These are phyloP conservation scores for Rhinoptilus africanus DNA, from an alignment of 2,113 vertebrate genomes.

Conservation along the genomic window DNA sequence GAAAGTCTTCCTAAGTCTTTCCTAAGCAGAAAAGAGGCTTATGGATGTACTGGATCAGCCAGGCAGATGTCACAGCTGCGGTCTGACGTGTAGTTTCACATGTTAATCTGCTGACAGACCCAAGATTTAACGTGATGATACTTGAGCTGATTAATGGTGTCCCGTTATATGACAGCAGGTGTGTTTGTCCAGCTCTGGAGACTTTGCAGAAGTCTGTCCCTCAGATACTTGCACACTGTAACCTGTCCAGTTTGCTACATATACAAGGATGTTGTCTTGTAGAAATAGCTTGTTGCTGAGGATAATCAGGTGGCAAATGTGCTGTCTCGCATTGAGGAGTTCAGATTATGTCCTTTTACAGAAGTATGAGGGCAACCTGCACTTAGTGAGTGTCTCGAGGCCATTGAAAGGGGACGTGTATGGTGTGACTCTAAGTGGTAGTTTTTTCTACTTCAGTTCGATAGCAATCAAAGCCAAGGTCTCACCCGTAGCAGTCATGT, in stretches of 20 bases:
- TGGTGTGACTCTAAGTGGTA: background rate
- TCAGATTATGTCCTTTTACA: background rate
- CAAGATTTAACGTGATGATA: background rate
- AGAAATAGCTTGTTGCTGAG: background rate
- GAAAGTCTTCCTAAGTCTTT: background rate
- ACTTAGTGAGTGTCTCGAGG: too few relatives aligned
- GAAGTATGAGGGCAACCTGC: rapidly evolving
- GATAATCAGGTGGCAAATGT: rapidly evolving
- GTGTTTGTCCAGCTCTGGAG: background rate
- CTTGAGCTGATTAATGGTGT: background rate
- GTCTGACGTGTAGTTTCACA: background rate
- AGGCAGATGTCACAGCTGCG: background rate
- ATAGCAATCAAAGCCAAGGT: background rate
- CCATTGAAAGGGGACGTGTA: rapidly evolving
- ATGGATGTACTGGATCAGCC: background rate
- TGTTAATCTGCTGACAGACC: too few relatives aligned
- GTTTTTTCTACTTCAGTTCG: background rate
- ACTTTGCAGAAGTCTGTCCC: background rate
- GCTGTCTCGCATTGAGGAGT: too few relatives aligned
- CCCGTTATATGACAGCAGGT: background rate
- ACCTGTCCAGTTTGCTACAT: rapidly evolving
- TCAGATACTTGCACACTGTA: rapidly evolving
- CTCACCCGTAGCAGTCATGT: background rate
- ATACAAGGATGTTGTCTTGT: rapidly evolving
- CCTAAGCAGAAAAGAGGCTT: slow-evolving; percentile 21